Percentiles rank a stretch among this genome's conserved stretches.
Conservation (phyloP, 2,113 vertebrate genomes). For the Archocentrus centrarchus region DNA sequence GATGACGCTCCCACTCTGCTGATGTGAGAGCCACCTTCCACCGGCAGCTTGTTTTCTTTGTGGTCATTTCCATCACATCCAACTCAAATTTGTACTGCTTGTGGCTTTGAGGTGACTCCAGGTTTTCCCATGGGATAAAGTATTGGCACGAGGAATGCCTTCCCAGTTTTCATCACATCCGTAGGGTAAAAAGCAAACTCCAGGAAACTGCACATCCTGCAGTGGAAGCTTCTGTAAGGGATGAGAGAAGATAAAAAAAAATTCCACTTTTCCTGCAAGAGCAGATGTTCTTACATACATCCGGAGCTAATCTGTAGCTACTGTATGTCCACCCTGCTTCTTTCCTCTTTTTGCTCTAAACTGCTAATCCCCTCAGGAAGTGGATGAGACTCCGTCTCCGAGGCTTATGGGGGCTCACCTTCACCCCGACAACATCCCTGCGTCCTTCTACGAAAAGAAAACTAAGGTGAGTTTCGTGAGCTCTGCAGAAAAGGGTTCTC, state of each 20-base stretch:
- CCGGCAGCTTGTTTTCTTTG: too few relatives aligned
- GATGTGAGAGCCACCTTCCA: too few relatives aligned
- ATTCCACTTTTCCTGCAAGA: too few relatives aligned
- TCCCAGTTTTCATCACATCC: not conserved
- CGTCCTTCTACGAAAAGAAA: conserved; percentile 55
- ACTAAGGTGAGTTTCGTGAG: conserved; percentile 46
- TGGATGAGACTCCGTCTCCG: conserved; percentile 56
- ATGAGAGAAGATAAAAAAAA: too few relatives aligned
- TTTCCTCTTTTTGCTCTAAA: not conserved
- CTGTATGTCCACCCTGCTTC: not conserved
- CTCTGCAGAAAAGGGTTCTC: not conserved
- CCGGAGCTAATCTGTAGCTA: not conserved
- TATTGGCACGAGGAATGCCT: not conserved
- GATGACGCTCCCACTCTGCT: not conserved
- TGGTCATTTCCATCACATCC: too few relatives aligned
- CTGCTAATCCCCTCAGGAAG: conserved; percentile 28
- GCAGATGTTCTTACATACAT: too few relatives aligned
- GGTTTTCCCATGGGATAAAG: not conserved
- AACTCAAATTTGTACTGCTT: too few relatives aligned
- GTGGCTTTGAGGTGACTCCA: too few relatives aligned
- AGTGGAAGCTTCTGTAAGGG: too few relatives aligned
- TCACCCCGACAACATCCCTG: conserved; percentile 72
- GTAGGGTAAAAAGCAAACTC: not conserved
- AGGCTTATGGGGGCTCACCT: conserved; percentile 74
- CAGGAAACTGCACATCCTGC: not conserved